These are phyloP conservation scores for Brachionus angularis DNA, from an alignment of 1,140 invertebrate species.

Conservation along the genomic window DNA sequence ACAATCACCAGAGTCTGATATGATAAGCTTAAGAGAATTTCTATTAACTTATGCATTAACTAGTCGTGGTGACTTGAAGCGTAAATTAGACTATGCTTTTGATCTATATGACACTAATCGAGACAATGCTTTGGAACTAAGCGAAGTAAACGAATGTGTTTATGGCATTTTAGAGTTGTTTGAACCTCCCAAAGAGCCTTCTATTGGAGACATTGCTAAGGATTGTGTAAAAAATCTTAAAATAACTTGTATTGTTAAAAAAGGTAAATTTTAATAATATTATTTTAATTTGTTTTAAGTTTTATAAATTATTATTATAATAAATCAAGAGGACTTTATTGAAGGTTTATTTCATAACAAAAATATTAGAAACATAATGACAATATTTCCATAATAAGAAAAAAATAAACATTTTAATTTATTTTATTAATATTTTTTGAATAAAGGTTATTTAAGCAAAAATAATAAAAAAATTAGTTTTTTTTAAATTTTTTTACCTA, in stretches of 20 bases:
- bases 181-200: background rate
- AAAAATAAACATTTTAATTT: too few relatives aligned
- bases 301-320: background rate
- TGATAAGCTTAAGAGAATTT: constrained; percentile 34
- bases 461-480: too few relatives aligned
- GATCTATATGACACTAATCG: constrained; percentile 30
- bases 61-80: constrained; percentile 2
- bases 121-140: constrained; percentile 18
- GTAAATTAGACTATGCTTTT: constrained; percentile 34
- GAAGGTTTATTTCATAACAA: constrained; percentile 4
- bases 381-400: constrained; percentile 13
- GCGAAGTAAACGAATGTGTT: constrained; percentile 1
- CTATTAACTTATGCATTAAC: constrained; percentile 29
- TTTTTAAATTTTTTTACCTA: too few relatives aligned
- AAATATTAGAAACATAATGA: constrained; percentile 18
- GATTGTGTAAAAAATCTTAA: constrained; percentile 31
- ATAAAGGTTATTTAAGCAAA: background rate
- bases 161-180: constrained; percentile 39
- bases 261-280: background rate
- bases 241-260: constrained; percentile 36
- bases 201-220: constrained; percentile 23
- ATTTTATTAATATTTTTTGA: constrained; percentile 1
- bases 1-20: background rate
- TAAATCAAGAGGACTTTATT: constrained; percentile 30
- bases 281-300: background rate